Evolutionary conservation across 2,113 vertebrate genomes (phyloP).

Genomic region (Cebus imitator): DNA sequence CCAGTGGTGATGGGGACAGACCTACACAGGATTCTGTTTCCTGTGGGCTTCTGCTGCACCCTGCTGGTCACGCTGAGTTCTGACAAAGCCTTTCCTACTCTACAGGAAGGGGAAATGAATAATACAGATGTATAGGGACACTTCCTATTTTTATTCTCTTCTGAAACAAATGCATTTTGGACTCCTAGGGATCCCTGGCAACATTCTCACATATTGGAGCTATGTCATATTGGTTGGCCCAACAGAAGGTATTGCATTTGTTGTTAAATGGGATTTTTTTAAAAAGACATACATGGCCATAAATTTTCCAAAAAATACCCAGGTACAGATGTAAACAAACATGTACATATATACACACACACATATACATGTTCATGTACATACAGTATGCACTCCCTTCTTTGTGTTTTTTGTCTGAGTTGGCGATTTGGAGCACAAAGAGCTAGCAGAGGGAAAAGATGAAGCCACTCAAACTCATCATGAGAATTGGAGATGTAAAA

Average conservation of each 20-base stretch:
- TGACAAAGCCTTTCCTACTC: not conserved
- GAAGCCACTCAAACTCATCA: not conserved
- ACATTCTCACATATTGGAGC: not conserved
- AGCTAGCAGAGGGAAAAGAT: not conserved
- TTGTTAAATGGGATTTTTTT: not conserved
- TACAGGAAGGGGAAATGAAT: not conserved
- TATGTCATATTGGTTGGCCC: constrained; percentile 34
- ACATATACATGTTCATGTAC: not conserved
- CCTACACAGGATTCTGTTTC: not conserved
- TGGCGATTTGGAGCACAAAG: not conserved
- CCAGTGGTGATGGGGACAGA: not conserved
- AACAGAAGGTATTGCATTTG: constrained; percentile 44
- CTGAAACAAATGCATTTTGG: not conserved
- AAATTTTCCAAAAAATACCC: not conserved
- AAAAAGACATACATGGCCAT: not conserved
- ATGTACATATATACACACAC: not conserved
- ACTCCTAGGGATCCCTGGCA: not conserved
- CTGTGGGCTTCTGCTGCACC: constrained; percentile 39
- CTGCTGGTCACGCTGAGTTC: constrained; percentile 26
- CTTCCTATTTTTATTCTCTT: not conserved
- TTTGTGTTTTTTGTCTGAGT: not conserved
- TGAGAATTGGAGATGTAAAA: not conserved
- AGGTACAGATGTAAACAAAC: not conserved
- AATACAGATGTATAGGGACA: no score
- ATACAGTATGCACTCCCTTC: not conserved